Conservation (phyloP, 2,113 vertebrate species). For the Phainopepla nitens region DNA sequence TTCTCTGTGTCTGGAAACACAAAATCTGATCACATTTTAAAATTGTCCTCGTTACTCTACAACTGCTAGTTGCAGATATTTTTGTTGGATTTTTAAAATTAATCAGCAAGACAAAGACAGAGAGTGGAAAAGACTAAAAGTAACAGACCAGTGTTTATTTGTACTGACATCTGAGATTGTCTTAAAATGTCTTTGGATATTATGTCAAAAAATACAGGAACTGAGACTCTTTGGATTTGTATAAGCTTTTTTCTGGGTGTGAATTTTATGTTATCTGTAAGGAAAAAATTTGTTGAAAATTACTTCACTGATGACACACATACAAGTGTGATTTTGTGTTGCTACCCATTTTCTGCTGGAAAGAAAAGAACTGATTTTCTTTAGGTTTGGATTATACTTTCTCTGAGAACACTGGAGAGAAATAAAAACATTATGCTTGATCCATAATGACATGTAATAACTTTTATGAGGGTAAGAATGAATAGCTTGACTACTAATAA, state of each 20-base stretch:
- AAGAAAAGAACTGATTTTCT: neutral
- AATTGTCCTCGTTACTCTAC: neutral
- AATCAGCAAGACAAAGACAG: neutral
- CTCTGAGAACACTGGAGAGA: neutral
- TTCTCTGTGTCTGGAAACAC: neutral
- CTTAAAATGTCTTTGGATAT: neutral
- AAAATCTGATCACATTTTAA: neutral
- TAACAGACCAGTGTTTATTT: neutral
- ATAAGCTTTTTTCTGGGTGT: neutral
- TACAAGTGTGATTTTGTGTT: neutral
- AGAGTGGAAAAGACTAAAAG: neutral
- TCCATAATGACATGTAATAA: neutral
- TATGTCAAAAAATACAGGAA: neutral
- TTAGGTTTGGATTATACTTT: neutral
- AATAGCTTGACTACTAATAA: slow-evolving; percentile 3
- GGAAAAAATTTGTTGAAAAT: neutral
- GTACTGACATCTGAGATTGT: neutral
- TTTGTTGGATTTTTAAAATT: neutral
- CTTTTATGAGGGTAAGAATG: neutral
- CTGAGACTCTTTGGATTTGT: neutral
- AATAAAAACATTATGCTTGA: slow-evolving; percentile 31
- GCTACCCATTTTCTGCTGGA: neutral
- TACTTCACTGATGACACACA: neutral
- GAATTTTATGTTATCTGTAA: neutral
- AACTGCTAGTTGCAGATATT: neutral